Conservation (phyloP, 2,888 invertebrate species). For the Scrobipalpa atriplicella region DNA sequence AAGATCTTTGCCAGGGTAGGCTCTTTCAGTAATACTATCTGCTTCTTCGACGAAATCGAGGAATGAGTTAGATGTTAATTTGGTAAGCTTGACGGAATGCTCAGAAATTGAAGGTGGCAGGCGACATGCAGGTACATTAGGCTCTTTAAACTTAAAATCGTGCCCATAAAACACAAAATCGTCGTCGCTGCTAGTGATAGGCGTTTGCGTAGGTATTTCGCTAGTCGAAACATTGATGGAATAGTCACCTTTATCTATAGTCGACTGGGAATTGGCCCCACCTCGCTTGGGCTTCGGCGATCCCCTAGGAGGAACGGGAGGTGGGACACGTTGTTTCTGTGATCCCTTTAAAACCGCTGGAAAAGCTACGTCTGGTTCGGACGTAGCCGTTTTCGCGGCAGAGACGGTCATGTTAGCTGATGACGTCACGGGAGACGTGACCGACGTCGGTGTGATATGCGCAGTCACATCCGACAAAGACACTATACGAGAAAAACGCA, state of each 20-base stretch:
- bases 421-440: conserved; percentile 73
- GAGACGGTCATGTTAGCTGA: conserved; percentile 63
- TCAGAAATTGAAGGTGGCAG: conserved; percentile 67
- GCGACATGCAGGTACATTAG: conserved; percentile 63
- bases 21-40: conserved; percentile 66
- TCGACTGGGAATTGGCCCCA: conserved; percentile 68
- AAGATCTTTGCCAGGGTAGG: conserved; percentile 62
- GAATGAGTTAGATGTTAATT: conserved; percentile 69
- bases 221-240: conserved; percentile 65
- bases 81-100: conserved; percentile 64
- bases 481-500: conserved; percentile 49
- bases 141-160: conserved; percentile 70
- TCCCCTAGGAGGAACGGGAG: conserved; percentile 94
- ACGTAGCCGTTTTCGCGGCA: conserved; percentile 54
- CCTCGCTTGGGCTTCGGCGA: conserved; percentile 86
- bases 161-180: conserved; percentile 75
- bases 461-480: conserved; percentile 82
- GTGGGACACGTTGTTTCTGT: conserved; percentile 90
- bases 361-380: conserved; percentile 84
- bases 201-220: conserved; percentile 68
- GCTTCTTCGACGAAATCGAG: conserved; percentile 68
- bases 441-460: conserved; percentile 76
- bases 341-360: conserved; percentile 90
- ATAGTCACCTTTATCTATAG: conserved; percentile 80
- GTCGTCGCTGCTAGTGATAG: conserved; percentile 73